phyloP scores from a whole-genome alignment of 30 jellyfish, hydroid and myxozoan species.

The Chrysaora quinquecirrha region DNA sequence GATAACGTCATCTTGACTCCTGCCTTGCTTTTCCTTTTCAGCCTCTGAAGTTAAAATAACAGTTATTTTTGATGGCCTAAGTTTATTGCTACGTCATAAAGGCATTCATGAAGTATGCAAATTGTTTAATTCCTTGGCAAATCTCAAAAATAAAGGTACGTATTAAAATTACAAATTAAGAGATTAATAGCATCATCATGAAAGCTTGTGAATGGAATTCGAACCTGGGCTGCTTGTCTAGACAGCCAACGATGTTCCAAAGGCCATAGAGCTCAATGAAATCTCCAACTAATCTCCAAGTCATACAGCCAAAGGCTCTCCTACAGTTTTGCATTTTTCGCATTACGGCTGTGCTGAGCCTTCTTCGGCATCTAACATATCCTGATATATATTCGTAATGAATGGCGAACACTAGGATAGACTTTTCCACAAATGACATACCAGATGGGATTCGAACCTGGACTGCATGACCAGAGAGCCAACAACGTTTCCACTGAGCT shows the following conservation, averaged over 20 bases:
- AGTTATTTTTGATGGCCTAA: conserved; percentile 70
- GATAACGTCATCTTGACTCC: not conserved
- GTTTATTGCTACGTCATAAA: conserved; percentile 50
- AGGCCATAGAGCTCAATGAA: not conserved
- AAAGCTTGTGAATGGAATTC: not conserved
- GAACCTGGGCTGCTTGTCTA: not conserved
- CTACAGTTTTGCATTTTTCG: not conserved
- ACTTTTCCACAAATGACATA: too few species aligned
- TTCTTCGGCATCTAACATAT: too few species aligned
- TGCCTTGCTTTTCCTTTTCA: not conserved
- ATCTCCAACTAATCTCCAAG: not conserved
- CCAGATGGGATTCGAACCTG: too few species aligned
- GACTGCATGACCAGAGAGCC: too few species aligned
- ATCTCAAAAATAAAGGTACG: not conserved
- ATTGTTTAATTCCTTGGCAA: conserved; percentile 12
- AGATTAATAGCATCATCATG: not conserved
- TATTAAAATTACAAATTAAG: not conserved
- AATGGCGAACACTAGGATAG: too few species aligned
- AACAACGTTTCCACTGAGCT: too few species aligned
- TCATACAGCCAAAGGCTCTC: not conserved
- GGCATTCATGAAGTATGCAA: conserved; percentile 54
- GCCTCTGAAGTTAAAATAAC: conserved; percentile 7
- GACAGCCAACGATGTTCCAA: not conserved
- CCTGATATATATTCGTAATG: too few species aligned
- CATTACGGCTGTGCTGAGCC: too few species aligned